A percentile compares a stretch with the other conserved stretches of the same genome.
phyloP scores from a whole-genome alignment of 2,113 vertebrate genomes.

The Equus przewalskii region DNA sequence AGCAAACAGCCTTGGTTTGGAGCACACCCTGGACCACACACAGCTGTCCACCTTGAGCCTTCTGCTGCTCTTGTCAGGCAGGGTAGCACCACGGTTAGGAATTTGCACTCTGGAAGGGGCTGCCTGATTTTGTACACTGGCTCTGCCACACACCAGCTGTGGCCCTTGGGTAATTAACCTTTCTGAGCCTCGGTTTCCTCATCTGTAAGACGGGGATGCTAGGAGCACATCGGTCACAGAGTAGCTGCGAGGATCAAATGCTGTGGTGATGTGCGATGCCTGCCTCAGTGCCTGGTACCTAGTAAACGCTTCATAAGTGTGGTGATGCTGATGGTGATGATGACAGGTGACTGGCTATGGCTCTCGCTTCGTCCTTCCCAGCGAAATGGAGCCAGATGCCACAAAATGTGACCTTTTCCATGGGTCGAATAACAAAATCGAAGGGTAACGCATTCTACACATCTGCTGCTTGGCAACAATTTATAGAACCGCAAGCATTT shows the following conservation, averaged over 20 bases:
- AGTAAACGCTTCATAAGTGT: background rate
- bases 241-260: background rate
- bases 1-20: background rate
- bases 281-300: background rate
- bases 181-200: background rate
- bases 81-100: background rate
- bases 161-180: background rate
- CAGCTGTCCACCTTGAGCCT: background rate
- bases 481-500: background rate
- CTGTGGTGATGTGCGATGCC: background rate
- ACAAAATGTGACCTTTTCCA: background rate
- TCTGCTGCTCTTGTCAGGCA: background rate
- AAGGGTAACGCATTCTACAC: background rate
- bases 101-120: background rate
- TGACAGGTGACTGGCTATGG: background rate
- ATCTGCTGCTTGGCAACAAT: background rate
- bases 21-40: background rate
- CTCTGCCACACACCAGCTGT: background rate
- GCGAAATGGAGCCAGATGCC: background rate
- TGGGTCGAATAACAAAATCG: background rate
- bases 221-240: rapidly evolving
- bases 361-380: background rate
- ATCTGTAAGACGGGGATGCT: background rate
- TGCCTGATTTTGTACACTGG: background rate
- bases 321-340: too few relatives aligned